Conservation (phyloP, 2,113 vertebrate species). For the Microcebus ravelobensis region DNA sequence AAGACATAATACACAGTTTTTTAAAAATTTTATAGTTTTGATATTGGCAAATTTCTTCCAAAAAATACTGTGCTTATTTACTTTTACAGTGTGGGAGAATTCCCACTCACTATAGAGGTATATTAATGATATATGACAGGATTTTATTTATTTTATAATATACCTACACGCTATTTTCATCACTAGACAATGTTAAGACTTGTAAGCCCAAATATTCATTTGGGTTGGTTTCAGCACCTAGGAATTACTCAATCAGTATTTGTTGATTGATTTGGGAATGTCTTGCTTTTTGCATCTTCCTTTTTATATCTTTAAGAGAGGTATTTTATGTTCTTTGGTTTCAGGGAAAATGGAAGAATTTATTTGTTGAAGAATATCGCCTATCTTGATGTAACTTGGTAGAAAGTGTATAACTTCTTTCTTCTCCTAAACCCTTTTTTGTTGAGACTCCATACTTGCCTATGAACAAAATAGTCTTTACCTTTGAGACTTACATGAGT, state of each 20-base stretch:
- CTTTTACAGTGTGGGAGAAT: neutral
- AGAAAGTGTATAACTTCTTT: neutral
- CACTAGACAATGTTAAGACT: neutral
- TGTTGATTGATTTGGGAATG: neutral
- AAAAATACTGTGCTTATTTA: constrained; percentile 6
- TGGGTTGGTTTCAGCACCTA: neutral
- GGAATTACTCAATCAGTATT: neutral
- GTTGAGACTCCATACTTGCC: neutral
- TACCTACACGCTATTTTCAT: neutral
- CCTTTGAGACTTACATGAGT: neutral
- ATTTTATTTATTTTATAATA: neutral
- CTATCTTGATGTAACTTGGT: neutral
- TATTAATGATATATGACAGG: neutral
- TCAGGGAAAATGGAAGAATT: neutral
- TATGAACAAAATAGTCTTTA: neutral
- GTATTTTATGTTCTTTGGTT: neutral
- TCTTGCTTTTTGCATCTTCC: neutral
- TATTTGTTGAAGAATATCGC: neutral
- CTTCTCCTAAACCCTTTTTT: neutral
- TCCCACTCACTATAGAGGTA: neutral
- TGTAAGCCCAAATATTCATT: neutral
- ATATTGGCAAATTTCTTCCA: neutral
- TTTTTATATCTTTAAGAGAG: neutral
- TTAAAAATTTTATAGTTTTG: neutral
- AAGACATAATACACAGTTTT: neutral